Evolutionary conservation across 2,888 invertebrate species (phyloP).

Genomic region (Drosophila atripex): DNA sequence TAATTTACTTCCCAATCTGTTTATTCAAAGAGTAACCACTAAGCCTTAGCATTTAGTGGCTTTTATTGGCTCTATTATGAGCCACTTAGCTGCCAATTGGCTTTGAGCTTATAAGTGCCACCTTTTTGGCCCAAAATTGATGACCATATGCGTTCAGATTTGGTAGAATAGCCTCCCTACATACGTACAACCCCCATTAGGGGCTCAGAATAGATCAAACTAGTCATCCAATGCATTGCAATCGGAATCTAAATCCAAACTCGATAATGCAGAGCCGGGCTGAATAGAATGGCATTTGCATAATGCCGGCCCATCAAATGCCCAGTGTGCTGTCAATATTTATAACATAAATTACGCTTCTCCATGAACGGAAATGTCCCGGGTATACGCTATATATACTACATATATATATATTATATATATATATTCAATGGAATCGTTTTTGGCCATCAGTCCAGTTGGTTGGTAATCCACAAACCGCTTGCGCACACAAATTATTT

Average conservation of each 20-base stretch:
- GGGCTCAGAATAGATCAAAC: not conserved
- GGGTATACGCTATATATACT: too few relatives aligned
- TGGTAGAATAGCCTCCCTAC: too few relatives aligned
- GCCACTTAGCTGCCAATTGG: not conserved
- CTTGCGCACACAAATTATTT: conserved; percentile 70
- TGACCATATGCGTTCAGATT: too few relatives aligned
- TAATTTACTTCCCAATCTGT: not conserved
- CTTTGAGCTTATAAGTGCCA: too few relatives aligned
- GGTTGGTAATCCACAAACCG: conserved; percentile 49
- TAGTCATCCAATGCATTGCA: not conserved
- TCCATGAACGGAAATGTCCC: conserved; percentile 34
- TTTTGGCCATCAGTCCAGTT: conserved; percentile 14
- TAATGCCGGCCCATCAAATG: conserved; percentile 10
- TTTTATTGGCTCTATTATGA: not conserved
- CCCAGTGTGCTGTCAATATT: conserved; percentile 60
- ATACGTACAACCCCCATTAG: too few relatives aligned
- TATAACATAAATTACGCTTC: conserved; percentile 66
- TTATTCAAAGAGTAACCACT: not conserved
- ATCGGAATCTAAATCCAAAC: conserved; percentile 8
- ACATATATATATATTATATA: conserved; percentile 8
- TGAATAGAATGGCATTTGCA: conserved; percentile 21
- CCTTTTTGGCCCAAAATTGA: too few relatives aligned
- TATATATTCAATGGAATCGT: conserved; percentile 16
- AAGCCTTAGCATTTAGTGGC: not conserved
- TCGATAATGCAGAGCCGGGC: conserved; percentile 34